Percentiles rank a stretch among this genome's conserved stretches.
Evolutionary conservation across 2,888 invertebrate genomes (phyloP).

Genomic region (Apodemia mormo): DNA sequence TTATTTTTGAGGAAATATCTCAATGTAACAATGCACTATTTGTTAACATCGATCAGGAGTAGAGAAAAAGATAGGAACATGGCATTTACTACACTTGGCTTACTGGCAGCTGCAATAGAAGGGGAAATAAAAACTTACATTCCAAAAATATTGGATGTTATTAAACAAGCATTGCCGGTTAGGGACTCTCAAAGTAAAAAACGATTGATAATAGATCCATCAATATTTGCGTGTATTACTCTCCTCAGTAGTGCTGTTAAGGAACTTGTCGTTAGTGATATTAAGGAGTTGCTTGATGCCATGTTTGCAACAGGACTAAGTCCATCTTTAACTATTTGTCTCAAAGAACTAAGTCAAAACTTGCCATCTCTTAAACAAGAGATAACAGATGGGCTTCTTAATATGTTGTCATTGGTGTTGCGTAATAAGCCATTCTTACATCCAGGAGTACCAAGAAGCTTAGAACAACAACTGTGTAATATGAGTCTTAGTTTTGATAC

Average conservation of each 20-base stretch:
- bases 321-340: conserved; percentile 93
- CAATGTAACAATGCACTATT: conserved; percentile 87
- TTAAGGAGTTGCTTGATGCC: conserved; percentile 92
- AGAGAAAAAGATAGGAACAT: conserved; percentile 92
- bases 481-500: conserved; percentile 77
- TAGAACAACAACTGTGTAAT: conserved; percentile 74
- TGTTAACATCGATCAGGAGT: conserved; percentile 88
- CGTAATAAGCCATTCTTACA: conserved; percentile 93
- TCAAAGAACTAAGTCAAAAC: conserved; percentile 93
- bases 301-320: conserved; percentile 97
- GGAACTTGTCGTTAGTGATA: conserved; percentile 87
- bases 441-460: conserved; percentile 88
- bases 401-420: conserved; percentile 94
- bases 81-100: conserved; percentile 94
- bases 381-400: conserved; percentile 95
- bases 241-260: conserved; percentile 94
- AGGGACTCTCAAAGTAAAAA: conserved; percentile 90
- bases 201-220: conserved; percentile 88
- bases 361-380: conserved; percentile 93
- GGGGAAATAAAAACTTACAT: conserved; percentile 90
- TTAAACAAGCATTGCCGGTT: conserved; percentile 88
- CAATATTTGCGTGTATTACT: conserved; percentile 96
- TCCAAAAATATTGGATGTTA: conserved; percentile 91
- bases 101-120: conserved; percentile 94
- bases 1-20: conserved; percentile 90